Percentiles rank a stretch among this genome's conserved stretches.
These are phyloP conservation scores for Hydrozoanthus tunicans DNA, from an alignment of 64 coral and sea anemone species.

Conservation along the genomic window DNA sequence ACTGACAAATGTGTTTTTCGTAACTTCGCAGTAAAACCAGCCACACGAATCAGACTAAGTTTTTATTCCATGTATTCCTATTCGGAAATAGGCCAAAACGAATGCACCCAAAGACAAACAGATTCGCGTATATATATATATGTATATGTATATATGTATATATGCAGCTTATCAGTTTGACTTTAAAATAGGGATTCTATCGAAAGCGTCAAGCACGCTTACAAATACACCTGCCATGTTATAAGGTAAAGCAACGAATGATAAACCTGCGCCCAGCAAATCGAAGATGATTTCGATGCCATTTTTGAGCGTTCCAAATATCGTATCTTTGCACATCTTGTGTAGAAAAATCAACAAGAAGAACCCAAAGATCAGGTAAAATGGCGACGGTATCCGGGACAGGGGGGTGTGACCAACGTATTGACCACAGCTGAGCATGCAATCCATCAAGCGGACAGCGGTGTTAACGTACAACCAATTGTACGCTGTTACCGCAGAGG, in stretches of 20 bases:
- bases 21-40: too few relatives aligned
- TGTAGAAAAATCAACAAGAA: background rate
- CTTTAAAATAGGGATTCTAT: background rate
- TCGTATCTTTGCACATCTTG: background rate
- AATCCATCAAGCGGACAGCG: background rate
- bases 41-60: too few relatives aligned
- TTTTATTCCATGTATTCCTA: too few relatives aligned
- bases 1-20: too few relatives aligned
- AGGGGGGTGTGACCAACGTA: background rate
- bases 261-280: background rate
- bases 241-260: background rate
- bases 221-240: background rate
- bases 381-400: background rate
- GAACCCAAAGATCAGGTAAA: slow-evolving; percentile 10
- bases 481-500: background rate
- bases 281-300: background rate
- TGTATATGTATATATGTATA: background rate
- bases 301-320: background rate
- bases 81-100: too few relatives aligned
- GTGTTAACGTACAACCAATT: slow-evolving; percentile 13
- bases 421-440: background rate
- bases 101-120: too few relatives aligned
- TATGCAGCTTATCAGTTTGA: background rate
- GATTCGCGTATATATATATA: too few relatives aligned
- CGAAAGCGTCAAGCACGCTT: background rate